Evolutionary conservation across 2,797 vertebrate genomes (phyloP).

Genomic region (Chaenodraco wilsoni): DNA sequence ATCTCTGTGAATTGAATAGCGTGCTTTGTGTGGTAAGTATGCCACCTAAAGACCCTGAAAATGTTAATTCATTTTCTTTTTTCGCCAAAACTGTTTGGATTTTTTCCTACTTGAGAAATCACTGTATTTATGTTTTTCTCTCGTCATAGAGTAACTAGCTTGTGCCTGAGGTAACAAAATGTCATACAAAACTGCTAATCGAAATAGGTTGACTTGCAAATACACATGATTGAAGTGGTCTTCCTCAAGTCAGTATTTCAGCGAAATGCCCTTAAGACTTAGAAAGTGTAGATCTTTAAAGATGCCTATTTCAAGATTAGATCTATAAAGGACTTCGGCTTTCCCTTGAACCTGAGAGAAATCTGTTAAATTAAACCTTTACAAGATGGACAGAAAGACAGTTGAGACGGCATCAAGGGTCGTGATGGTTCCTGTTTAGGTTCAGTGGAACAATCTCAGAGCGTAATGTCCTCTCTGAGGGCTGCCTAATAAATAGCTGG

Average conservation of each 20-base stretch:
- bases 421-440: conserved; percentile 57
- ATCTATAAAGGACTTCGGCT: conserved; percentile 37
- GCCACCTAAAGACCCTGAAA: background rate
- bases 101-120: background rate
- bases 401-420: conserved; percentile 46
- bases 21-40: background rate
- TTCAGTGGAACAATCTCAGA: conserved; percentile 46
- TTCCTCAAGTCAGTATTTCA: conserved; percentile 14
- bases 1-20: background rate
- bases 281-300: conserved; percentile 1
- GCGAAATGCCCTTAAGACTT: conserved; percentile 18
- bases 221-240: conserved; percentile 12
- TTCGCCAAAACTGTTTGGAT: too few species aligned
- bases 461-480: conserved; percentile 53
- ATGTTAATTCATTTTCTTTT: too few species aligned
- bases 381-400: conserved; percentile 42
- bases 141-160: background rate
- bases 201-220: background rate
- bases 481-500: conserved; percentile 69
- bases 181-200: too few species aligned
- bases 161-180: background rate
- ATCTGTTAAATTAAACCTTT: conserved; percentile 25
- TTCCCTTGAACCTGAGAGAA: conserved; percentile 35
- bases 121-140: background rate
- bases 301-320: conserved; percentile 14